Evolutionary conservation across 2,797 vertebrate species (phyloP).

Genomic region (Acrocephalus scirpaceus): DNA sequence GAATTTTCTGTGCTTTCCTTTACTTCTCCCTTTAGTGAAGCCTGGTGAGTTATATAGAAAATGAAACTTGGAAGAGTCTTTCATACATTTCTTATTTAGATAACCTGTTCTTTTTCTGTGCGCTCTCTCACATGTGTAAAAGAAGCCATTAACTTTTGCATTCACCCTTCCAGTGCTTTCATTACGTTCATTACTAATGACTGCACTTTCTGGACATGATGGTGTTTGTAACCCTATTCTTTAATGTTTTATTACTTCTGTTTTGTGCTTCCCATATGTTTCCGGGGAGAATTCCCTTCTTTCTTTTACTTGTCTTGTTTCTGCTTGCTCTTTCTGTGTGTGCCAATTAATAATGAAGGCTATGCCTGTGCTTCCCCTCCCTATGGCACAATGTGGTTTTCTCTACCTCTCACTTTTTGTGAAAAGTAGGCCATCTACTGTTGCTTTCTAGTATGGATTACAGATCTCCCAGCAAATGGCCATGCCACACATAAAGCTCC

Average conservation of each 20-base stretch:
- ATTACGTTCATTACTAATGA: constrained; percentile 37
- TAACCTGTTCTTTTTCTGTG: not conserved
- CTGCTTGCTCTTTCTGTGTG: constrained; percentile 47
- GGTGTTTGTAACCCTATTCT: constrained; percentile 40
- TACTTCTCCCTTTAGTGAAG: constrained; percentile 16
- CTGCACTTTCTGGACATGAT: constrained; percentile 26
- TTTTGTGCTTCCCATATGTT: constrained; percentile 63
- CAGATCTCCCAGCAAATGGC: not conserved
- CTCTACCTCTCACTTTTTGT: constrained; percentile 69
- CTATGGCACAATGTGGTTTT: constrained; percentile 10
- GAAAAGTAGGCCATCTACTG: constrained; percentile 82
- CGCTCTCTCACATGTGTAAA: constrained; percentile 2
- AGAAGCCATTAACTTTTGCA: constrained; percentile 48
- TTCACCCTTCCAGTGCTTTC: constrained; percentile 67
- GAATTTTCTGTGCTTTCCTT: constrained; percentile 71
- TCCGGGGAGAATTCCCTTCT: constrained; percentile 45
- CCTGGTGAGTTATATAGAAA: constrained; percentile 61
- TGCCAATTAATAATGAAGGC: constrained; percentile 56
- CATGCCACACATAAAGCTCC: not conserved
- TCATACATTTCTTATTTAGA: constrained; percentile 26
- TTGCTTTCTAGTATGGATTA: constrained; percentile 74
- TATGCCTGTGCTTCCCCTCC: constrained; percentile 39
- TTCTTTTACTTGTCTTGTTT: constrained; percentile 55
- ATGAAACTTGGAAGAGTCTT: constrained; percentile 50
- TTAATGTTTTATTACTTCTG: constrained; percentile 62